These are phyloP conservation scores for Mnemiopsis leidyi DNA, from an alignment of 37 sponge, comb jelly and placozoan species.

Conservation along the genomic window DNA sequence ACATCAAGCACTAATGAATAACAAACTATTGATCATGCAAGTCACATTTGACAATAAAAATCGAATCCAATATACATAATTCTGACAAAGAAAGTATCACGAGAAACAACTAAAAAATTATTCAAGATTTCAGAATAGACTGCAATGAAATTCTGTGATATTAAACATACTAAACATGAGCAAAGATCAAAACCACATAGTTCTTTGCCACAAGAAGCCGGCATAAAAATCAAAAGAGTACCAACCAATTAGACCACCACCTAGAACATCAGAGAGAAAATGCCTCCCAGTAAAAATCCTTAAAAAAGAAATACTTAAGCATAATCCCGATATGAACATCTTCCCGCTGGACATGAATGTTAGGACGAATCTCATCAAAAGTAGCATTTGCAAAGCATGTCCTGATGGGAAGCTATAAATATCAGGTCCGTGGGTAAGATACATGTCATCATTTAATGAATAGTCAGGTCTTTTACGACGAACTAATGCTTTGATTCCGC, in stretches of 20 bases:
- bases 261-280: slow-evolving; percentile 5
- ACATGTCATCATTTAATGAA: background rate
- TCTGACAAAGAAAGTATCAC: too few relatives aligned
- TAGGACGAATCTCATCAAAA: background rate
- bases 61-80: too few relatives aligned
- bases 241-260: slow-evolving; percentile 12
- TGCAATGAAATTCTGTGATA: too few relatives aligned
- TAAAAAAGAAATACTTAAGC: background rate
- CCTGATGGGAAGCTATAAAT: slow-evolving; percentile 26
- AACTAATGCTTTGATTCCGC: background rate
- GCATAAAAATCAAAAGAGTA: background rate
- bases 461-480: background rate
- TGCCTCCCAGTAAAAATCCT: slow-evolving; percentile 13
- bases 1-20: too few relatives aligned
- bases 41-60: too few relatives aligned
- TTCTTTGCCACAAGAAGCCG: background rate
- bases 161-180: too few relatives aligned
- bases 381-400: slow-evolving; percentile 5
- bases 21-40: too few relatives aligned
- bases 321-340: background rate
- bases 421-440: background rate
- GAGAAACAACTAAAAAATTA: too few relatives aligned
- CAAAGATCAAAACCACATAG: background rate
- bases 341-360: background rate
- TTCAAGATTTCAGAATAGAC: too few relatives aligned